Conservation (phyloP, 2,113 vertebrate species). For the Lates calcarifer region DNA sequence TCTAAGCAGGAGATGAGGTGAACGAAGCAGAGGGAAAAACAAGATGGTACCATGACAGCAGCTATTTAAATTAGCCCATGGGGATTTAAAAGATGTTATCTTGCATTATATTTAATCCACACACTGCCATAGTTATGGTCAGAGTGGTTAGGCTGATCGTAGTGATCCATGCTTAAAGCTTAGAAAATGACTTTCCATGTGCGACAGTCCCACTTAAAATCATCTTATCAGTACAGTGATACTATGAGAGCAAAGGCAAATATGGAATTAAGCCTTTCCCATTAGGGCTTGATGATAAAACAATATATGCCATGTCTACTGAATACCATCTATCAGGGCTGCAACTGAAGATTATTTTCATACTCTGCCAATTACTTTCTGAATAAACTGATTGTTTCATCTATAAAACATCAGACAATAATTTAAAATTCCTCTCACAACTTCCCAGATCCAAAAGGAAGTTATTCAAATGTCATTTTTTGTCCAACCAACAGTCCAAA, state of each 20-base stretch:
- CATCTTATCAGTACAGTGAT: constrained; percentile 15
- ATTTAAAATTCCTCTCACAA: no score
- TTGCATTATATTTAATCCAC: constrained; percentile 40
- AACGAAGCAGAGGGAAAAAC: constrained; percentile 22
- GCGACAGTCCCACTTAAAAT: constrained; percentile 9
- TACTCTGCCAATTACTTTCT: no score
- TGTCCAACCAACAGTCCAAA: not conserved
- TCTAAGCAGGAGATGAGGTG: constrained; percentile 5
- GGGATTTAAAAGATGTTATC: constrained; percentile 41
- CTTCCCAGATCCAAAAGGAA: no score
- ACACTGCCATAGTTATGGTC: constrained; percentile 23
- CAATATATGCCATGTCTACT: not conserved
- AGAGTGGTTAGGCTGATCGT: constrained; percentile 37
- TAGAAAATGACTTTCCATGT: constrained; percentile 20
- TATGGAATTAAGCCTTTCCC: not conserved
- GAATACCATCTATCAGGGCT: not conserved
- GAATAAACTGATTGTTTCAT: no score
- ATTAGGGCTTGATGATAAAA: not conserved
- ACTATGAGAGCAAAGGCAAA: constrained; percentile 2
- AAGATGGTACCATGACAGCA: constrained; percentile 29
- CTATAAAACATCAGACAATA: no score
- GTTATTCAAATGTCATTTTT: not conserved
- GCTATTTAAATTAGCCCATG: constrained; percentile 47
- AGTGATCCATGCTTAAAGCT: constrained; percentile 14
- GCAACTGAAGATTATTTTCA: no score